Evolutionary conservation across 35 echinoderm and acorn worm species (phyloP).

Genomic region (Apostichopus japonicus): DNA sequence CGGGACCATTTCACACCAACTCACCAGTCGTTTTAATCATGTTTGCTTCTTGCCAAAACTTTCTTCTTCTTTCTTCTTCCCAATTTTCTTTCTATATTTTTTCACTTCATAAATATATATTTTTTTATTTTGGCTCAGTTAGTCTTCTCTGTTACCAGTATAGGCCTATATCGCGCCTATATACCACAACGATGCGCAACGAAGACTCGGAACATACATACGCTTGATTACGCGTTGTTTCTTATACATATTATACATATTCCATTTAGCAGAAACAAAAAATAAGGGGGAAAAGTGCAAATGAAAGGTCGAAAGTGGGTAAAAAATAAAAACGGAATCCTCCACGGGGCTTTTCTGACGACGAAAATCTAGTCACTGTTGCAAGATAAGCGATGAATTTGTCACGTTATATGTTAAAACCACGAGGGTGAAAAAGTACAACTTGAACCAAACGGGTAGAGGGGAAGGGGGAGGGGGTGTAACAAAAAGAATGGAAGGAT

Average conservation of each 20-base stretch:
- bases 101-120: not conserved
- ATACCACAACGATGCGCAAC: no score
- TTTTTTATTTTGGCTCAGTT: no score
- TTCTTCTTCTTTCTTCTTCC: no score
- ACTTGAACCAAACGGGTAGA: not conserved
- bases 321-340: not conserved
- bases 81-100: not conserved
- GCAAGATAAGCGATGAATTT: conserved; percentile 47
- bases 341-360: not conserved
- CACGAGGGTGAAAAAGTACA: conserved; percentile 1
- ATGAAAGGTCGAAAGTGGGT: conserved; percentile 13
- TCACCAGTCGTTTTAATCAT: no score
- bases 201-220: not conserved
- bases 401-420: conserved; percentile 11
- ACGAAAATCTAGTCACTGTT: conserved; percentile 22
- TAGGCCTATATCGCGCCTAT: no score
- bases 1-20: conserved; percentile 9
- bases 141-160: no score
- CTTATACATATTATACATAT: not conserved
- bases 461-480: not conserved
- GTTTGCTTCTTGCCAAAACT: no score
- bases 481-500: no score
- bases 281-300: conserved; percentile 14
- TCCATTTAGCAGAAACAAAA: not conserved
- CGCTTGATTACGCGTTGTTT: conserved; percentile 41